A percentile compares a stretch with the other conserved stretches of the same genome.
Conservation (phyloP, 2,888 invertebrate species). For the Rosalia funebris region DNA sequence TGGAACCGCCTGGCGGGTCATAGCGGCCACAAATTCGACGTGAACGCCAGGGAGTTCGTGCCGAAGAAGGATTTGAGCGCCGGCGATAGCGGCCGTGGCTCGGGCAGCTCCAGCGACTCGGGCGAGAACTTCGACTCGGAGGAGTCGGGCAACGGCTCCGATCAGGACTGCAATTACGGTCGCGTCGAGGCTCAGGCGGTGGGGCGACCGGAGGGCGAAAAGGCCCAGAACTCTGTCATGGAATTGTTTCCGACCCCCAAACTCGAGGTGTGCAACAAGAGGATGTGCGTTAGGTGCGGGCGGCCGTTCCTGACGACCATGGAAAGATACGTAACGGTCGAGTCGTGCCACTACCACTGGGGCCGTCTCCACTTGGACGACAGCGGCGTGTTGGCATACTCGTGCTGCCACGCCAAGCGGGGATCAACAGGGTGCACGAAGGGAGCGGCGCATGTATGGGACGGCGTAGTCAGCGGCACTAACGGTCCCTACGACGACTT, state of each 20-base stretch:
- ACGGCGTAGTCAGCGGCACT: conserved; percentile 70
- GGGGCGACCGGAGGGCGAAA: not conserved
- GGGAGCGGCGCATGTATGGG: conserved; percentile 80
- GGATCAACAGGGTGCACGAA: conserved; percentile 72
- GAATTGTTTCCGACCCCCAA: not conserved
- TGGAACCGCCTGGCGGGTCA: conserved; percentile 6
- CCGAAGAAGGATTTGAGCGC: conserved; percentile 59
- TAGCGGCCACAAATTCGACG: conserved; percentile 65
- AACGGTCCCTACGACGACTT: conserved; percentile 73
- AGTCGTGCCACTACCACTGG: conserved; percentile 89
- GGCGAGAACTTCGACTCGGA: conserved; percentile 39
- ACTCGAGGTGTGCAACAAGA: not conserved
- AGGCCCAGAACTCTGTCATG: not conserved
- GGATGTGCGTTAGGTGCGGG: conserved; percentile 43
- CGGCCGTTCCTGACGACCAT: conserved; percentile 42
- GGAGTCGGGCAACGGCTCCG: conserved; percentile 70
- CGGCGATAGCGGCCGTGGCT: conserved; percentile 53
- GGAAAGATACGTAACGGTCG: conserved; percentile 73
- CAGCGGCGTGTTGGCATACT: conserved; percentile 61
- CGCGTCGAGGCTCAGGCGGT: too few species aligned
- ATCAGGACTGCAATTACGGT: not conserved
- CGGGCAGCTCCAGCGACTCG: conserved; percentile 66
- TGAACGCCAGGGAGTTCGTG: conserved; percentile 76
- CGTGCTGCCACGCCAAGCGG: conserved; percentile 72
- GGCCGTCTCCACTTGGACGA: conserved; percentile 71